These are phyloP conservation scores for Saccopteryx bilineata DNA, from an alignment of 2,113 vertebrate genomes.

Conservation along the genomic window DNA sequence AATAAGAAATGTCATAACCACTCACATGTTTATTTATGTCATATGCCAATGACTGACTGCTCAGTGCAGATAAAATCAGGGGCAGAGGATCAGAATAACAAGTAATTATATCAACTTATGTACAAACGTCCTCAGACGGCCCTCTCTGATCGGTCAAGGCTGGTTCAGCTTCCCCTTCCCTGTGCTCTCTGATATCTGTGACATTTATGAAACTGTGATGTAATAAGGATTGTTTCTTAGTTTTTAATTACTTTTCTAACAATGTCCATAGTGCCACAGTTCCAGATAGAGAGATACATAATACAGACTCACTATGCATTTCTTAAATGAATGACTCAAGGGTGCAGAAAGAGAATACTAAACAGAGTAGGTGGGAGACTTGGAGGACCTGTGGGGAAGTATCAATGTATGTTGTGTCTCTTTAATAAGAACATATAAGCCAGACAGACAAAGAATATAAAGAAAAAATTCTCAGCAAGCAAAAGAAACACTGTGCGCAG, in stretches of 20 bases:
- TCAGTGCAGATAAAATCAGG: not conserved
- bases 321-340: not conserved
- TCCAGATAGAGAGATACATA: not conserved
- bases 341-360: not conserved
- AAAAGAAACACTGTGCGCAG: not conserved
- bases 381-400: not conserved
- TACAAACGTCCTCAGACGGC: not conserved
- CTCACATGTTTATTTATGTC: not conserved
- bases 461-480: not conserved
- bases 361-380: not conserved
- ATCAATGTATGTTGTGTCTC: not conserved
- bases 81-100: not conserved
- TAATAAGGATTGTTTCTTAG: not conserved
- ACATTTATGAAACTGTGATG: not conserved
- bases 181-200: not conserved
- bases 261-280: not conserved
- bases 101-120: not conserved
- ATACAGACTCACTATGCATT: not conserved
- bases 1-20: not conserved
- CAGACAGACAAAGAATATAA: conserved; percentile 11
- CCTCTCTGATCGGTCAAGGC: not conserved
- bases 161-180: not conserved
- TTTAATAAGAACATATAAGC: not conserved
- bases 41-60: not conserved
- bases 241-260: conserved; percentile 10